A percentile compares a stretch with the other conserved stretches of the same genome.
Evolutionary conservation across 1,140 invertebrate species (phyloP).

Genomic region (Aphelinus certus): DNA sequence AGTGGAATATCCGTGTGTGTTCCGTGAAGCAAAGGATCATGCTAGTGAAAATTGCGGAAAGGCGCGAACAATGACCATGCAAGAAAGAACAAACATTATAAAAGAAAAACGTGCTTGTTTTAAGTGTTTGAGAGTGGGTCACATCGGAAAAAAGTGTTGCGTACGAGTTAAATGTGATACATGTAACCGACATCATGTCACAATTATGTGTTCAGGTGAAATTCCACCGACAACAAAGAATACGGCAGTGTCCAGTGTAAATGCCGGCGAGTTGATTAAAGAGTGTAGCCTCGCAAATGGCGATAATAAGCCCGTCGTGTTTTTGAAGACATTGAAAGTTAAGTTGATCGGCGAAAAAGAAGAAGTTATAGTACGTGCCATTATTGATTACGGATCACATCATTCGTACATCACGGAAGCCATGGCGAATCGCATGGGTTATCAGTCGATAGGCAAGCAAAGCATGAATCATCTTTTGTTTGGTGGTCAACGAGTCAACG

Average conservation of each 20-base stretch:
- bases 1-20: conserved; percentile 4
- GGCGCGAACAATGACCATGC: conserved; percentile 23
- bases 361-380: conserved; percentile 23
- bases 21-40: not conserved
- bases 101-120: conserved; percentile 33
- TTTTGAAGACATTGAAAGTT: conserved; percentile 17
- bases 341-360: conserved; percentile 1
- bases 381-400: not conserved
- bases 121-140: conserved; percentile 29
- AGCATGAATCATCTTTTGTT: conserved; percentile 28
- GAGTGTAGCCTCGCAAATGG: conserved; percentile 2
- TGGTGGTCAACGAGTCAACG: not conserved
- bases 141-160: conserved; percentile 19
- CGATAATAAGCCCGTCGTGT: conserved; percentile 18
- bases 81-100: conserved; percentile 13
- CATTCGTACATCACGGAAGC: conserved; percentile 29
- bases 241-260: too few relatives aligned
- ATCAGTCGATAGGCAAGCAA: not conserved
- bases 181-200: conserved; percentile 20
- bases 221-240: not conserved
- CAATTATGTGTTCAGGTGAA: conserved; percentile 27
- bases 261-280: too few relatives aligned
- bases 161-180: conserved; percentile 22
- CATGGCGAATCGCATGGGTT: conserved; percentile 13
- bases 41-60: conserved; percentile 24